Evolutionary conservation across 2,888 invertebrate species (phyloP).

Genomic region (Alloplasta piceator): DNA sequence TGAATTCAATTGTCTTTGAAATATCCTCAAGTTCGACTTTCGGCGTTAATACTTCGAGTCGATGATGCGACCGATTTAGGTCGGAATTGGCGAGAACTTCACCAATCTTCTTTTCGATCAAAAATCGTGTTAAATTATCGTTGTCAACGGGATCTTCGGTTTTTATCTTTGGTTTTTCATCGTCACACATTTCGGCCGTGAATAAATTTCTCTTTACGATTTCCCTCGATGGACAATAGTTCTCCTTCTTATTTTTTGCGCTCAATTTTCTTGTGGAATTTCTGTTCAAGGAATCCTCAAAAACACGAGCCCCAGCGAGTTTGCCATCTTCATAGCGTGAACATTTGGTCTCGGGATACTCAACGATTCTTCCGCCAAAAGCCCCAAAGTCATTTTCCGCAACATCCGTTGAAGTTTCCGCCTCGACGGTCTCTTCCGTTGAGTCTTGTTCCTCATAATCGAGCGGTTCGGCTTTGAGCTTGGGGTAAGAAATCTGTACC

Average conservation of each 20-base stretch:
- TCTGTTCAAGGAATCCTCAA: conserved; percentile 1
- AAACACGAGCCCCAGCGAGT: neutral
- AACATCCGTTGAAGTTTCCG: conserved; percentile 67
- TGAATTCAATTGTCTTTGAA: too few species aligned
- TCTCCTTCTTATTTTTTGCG: neutral
- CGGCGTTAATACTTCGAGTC: neutral
- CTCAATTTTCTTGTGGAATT: neutral
- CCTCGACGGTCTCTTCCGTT: conserved; percentile 32
- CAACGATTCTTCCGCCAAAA: conserved; percentile 56
- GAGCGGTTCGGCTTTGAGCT: conserved; percentile 77
- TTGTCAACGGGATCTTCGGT: conserved; percentile 33
- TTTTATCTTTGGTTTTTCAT: conserved; percentile 37
- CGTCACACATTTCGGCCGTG: conserved; percentile 47
- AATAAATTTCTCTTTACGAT: conserved; percentile 54
- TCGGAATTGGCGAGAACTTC: neutral
- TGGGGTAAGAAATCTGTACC: conserved; percentile 79
- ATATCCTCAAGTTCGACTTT: conserved; percentile 14
- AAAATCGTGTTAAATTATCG: neutral
- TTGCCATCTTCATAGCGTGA: conserved; percentile 69
- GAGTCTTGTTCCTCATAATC: conserved; percentile 65
- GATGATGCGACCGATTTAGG: neutral
- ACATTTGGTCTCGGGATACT: conserved; percentile 41
- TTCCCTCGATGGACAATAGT: conserved; percentile 26
- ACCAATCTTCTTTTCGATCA: neutral
- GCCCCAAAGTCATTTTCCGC: conserved; percentile 39